Evolutionary conservation across 2,888 invertebrate species (phyloP).

Genomic region (Yponomeuta evonymella): DNA sequence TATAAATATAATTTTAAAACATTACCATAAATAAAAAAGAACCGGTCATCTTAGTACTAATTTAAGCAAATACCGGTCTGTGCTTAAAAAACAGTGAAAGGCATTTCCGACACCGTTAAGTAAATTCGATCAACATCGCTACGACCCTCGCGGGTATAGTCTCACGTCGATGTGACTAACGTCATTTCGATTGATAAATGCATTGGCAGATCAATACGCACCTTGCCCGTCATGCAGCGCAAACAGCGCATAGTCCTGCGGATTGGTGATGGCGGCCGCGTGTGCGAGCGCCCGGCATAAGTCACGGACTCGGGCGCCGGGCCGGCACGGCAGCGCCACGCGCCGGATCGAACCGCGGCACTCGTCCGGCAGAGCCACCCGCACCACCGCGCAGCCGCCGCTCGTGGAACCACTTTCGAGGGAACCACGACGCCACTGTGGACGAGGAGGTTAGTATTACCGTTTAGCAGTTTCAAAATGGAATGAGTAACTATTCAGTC

Average conservation of each 20-base stretch:
- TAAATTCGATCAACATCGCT: too few species aligned
- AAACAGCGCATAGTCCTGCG: constrained; percentile 96
- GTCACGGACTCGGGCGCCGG: constrained; percentile 94
- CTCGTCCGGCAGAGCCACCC: constrained; percentile 96
- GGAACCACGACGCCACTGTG: constrained; percentile 73
- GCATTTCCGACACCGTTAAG: too few species aligned
- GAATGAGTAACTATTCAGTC: too few species aligned
- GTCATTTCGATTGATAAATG: too few species aligned
- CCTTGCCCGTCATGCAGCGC: constrained; percentile 93
- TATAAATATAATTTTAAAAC: too few species aligned
- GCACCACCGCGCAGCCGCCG: constrained; percentile 78
- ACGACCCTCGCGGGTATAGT: too few species aligned
- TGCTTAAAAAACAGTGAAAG: too few species aligned
- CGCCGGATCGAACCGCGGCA: constrained; percentile 93
- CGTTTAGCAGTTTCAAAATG: too few species aligned
- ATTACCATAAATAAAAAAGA: too few species aligned
- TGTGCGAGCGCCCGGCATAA: constrained; percentile 96
- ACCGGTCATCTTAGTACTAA: too few species aligned
- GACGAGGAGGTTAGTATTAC: neutral
- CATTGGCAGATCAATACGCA: constrained; percentile 41
- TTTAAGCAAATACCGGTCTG: too few species aligned
- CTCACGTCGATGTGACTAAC: too few species aligned
- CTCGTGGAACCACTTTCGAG: constrained; percentile 41
- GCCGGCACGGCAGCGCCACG: constrained; percentile 93
- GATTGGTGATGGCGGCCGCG: constrained; percentile 96